Percentiles rank a stretch among this genome's conserved stretches.
These are phyloP conservation scores for Elanoides forficatus DNA, from an alignment of 2,113 vertebrate species.

Conservation along the genomic window DNA sequence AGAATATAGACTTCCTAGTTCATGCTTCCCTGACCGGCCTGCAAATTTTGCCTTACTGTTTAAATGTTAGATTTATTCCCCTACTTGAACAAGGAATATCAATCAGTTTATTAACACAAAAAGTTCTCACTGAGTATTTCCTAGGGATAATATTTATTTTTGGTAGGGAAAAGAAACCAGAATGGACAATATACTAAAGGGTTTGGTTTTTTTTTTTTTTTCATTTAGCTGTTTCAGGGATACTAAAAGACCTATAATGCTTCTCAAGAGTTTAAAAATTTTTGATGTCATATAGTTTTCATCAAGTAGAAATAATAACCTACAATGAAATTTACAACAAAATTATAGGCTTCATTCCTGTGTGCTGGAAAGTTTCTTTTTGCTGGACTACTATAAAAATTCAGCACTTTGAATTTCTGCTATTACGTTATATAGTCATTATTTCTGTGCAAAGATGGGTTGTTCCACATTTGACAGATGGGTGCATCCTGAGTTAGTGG, in stretches of 20 bases:
- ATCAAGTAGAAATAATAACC: background rate
- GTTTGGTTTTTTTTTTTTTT: rapidly evolving
- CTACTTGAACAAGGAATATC: background rate
- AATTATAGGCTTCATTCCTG: background rate
- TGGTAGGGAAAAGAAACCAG: rapidly evolving
- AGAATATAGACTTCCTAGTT: background rate
- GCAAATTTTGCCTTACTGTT: background rate
- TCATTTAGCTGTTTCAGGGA: background rate
- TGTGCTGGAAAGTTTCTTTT: background rate
- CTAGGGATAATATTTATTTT: background rate
- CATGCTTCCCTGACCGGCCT: background rate
- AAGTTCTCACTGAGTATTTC: background rate
- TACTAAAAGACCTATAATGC: background rate
- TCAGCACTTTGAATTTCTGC: background rate
- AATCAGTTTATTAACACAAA: background rate
- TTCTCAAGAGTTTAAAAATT: background rate
- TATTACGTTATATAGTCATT: background rate
- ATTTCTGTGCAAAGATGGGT: background rate
- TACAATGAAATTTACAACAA: background rate
- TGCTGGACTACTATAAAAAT: background rate
- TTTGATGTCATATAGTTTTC: background rate
- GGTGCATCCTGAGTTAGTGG: background rate
- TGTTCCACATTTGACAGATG: background rate
- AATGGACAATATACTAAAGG: background rate
- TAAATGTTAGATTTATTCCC: background rate